phyloP scores from a whole-genome alignment of 1,140 invertebrate genomes.

The Ooceraea biroi region DNA sequence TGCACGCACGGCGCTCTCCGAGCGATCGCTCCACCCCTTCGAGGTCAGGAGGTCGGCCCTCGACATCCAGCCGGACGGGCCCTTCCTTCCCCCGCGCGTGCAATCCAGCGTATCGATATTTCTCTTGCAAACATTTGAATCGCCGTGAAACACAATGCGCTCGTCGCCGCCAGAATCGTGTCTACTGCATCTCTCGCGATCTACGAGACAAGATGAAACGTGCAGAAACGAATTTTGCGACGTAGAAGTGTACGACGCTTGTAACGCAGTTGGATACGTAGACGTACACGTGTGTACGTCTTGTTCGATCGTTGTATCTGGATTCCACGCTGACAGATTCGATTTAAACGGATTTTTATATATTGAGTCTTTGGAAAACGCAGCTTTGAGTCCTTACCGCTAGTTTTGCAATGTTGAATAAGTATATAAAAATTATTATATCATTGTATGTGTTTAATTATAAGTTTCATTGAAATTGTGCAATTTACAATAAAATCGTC shows the following conservation, averaged over 20 bases:
- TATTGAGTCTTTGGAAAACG: background rate
- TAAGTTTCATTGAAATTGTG: background rate
- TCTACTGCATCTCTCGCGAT: background rate
- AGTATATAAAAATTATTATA: background rate
- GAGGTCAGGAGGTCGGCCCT: conserved; percentile 65
- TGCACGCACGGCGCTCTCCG: conserved; percentile 44
- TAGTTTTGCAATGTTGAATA: background rate
- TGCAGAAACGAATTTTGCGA: background rate
- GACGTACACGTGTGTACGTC: background rate
- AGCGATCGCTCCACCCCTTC: conserved; percentile 11
- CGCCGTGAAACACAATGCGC: conserved; percentile 43
- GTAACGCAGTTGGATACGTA: background rate
- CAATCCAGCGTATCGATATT: conserved; percentile 57
- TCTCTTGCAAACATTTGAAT: conserved; percentile 62
- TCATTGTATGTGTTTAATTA: background rate
- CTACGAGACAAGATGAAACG: background rate
- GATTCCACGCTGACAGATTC: background rate
- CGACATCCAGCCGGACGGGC: conserved; percentile 57
- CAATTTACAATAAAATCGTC: background rate
- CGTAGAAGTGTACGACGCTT: background rate
- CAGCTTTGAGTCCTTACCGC: background rate
- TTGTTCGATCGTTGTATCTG: background rate
- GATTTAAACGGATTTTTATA: background rate
- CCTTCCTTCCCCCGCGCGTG: background rate
- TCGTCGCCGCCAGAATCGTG: conserved; percentile 26